These are phyloP conservation scores for Clistopyga incitator DNA, from an alignment of 2,888 invertebrate genomes.

Conservation along the genomic window DNA sequence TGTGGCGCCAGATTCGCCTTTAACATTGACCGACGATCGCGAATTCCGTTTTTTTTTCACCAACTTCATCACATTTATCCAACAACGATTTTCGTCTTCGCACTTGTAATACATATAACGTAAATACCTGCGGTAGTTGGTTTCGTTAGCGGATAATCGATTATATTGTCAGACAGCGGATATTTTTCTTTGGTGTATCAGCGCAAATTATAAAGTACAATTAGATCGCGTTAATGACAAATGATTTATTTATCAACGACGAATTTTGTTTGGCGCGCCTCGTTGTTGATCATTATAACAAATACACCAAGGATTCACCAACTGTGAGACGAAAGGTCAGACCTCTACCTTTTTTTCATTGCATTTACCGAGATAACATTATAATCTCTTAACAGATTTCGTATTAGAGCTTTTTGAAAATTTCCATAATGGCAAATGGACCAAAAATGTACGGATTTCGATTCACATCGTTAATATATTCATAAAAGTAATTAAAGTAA, in stretches of 20 bases:
- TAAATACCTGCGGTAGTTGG: slow-evolving; percentile 56
- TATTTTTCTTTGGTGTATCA: slow-evolving; percentile 69
- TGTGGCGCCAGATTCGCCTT: not conserved
- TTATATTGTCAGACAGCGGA: slow-evolving; percentile 69
- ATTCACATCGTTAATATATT: too few relatives aligned
- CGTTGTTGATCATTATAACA: not conserved
- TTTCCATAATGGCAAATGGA: too few relatives aligned
- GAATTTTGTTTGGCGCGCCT: not conserved
- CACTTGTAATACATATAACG: slow-evolving; percentile 50
- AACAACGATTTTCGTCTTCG: slow-evolving; percentile 42
- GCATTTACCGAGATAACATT: too few relatives aligned
- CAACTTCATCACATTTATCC: slow-evolving; percentile 47
- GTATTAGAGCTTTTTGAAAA: too few relatives aligned
- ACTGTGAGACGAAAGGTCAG: slow-evolving; percentile 42
- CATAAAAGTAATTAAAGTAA: too few relatives aligned
- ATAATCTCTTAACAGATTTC: too few relatives aligned
- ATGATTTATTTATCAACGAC: slow-evolving; percentile 31
- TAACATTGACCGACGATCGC: slow-evolving; percentile 5
- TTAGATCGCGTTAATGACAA: slow-evolving; percentile 18
- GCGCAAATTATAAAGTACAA: slow-evolving; percentile 56
- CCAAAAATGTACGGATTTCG: too few relatives aligned
- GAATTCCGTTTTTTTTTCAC: slow-evolving; percentile 3
- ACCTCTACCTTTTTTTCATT: slow-evolving; percentile 11
- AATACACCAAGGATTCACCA: slow-evolving; percentile 44
- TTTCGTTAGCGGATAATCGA: slow-evolving; percentile 56